Base-by-base conservation (phyloP, 2,888 invertebrate species). In the Macropis europaea region DNA sequence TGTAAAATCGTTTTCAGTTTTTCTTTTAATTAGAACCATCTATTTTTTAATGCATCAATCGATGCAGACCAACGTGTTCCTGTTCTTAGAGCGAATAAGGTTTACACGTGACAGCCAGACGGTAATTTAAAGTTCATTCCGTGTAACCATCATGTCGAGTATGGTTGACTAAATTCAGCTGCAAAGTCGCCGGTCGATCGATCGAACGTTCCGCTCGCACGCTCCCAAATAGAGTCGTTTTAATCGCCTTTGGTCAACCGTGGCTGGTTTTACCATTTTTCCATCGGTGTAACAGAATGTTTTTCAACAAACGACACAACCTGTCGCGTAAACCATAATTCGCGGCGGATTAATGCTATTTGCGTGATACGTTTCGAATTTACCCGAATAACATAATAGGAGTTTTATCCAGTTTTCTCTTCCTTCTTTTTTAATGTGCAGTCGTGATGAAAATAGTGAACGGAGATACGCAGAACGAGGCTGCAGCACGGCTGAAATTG, bases 111-210 rank as follows among this genome's bases (percentile, higher is more conserved):
- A 9, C 34, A 28, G 32, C 28, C 52, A 34, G 30, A 30, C 28
- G 24, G 43, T 34, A 67, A 69, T 69, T 56, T 57, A 26, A 68
- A 56, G 67, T 67, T 61, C 61, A 70, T 70, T 61, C 38, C 32
- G 48, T 34, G 68, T 19, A n/a, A 9, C 56, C 24, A 50, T 13
- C 48, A 50, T 66, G 56, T 54, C 47, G 47, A 40, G 17, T 42
- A 68, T 56, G 68, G 68, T 69, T 36, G 56, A 57, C 56, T 48
- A 69, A 67, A 57, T 67, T 43, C 68, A 45, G 68, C 68, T 57
- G 56, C 30, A 38, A 69, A 69, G 68, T 67, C 56, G 54, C 32
- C 56, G 43, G 36, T 36, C 68, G 68, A 57, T 57, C 48, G 59
- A 59, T 42, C 24, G 56, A 7, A 17, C 68, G 56, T 57, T 67